These are phyloP conservation scores for Hypselothyrea guttata DNA, from an alignment of 2,888 invertebrate genomes.

Conservation along the genomic window DNA sequence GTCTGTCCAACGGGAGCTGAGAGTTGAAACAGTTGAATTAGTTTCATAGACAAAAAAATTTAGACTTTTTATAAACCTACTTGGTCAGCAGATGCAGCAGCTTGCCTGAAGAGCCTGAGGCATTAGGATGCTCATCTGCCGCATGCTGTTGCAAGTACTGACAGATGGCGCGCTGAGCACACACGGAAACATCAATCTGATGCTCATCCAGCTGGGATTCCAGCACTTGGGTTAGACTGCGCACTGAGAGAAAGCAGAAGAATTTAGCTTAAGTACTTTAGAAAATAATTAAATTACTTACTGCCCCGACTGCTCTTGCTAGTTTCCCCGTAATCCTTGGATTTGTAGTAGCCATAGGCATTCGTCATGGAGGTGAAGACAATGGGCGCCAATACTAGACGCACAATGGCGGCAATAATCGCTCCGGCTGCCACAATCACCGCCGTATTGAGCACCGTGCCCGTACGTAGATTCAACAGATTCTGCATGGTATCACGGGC, in stretches of 20 bases:
- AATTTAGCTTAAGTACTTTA: too few relatives aligned
- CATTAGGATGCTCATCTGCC: conserved; percentile 6
- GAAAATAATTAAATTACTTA: conserved; percentile 19
- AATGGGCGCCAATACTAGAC: conserved; percentile 56
- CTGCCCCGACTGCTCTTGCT: conserved; percentile 27
- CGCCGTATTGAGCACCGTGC: conserved; percentile 84
- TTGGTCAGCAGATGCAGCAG: conserved; percentile 83
- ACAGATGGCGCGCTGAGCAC: conserved; percentile 85
- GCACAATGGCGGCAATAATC: conserved; percentile 63
- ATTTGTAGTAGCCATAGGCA: conserved; percentile 17
- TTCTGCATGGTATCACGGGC: conserved; percentile 69
- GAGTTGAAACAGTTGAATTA: neutral
- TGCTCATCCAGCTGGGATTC: conserved; percentile 84
- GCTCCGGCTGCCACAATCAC: conserved; percentile 84
- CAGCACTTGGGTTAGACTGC: conserved; percentile 76
- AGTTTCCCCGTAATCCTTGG: conserved; percentile 18
- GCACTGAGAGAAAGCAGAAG: conserved; percentile 61
- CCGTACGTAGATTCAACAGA: conserved; percentile 84
- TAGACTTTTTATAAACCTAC: conserved; percentile 63
- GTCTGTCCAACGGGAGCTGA: conserved; percentile 80
- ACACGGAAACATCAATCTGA: conserved; percentile 85
- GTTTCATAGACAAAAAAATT: too few relatives aligned
- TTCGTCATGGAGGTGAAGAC: conserved; percentile 39
- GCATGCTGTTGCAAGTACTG: conserved; percentile 82
- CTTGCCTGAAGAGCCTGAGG: conserved; percentile 81